These are phyloP conservation scores for Falco novaeseelandiae DNA, from an alignment of 2,797 vertebrate genomes.

Conservation along the genomic window DNA sequence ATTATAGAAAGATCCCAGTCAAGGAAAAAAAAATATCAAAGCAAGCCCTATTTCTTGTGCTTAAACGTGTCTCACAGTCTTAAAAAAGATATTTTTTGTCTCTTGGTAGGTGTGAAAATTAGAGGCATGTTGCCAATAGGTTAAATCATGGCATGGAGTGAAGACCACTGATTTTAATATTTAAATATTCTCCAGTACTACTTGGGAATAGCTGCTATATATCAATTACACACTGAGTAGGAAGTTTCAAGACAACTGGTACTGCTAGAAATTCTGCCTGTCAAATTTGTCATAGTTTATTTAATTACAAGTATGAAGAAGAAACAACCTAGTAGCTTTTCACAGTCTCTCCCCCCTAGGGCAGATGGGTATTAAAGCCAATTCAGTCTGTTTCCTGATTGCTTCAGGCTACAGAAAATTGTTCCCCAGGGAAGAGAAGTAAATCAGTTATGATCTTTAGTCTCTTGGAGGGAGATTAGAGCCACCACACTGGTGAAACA, in stretches of 20 bases:
- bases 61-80: neutral
- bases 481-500: slow-evolving; percentile 75
- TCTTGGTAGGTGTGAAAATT: slow-evolving; percentile 29
- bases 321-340: slow-evolving; percentile 72
- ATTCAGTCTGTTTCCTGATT: slow-evolving; percentile 81
- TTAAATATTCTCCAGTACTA: neutral
- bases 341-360: slow-evolving; percentile 67
- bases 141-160: neutral
- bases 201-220: neutral
- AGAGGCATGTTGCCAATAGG: neutral
- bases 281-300: slow-evolving; percentile 74
- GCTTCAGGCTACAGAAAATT: slow-evolving; percentile 79
- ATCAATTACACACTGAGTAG: slow-evolving; percentile 17
- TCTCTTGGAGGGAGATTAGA: slow-evolving; percentile 76
- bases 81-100: neutral
- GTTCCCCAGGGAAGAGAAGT: slow-evolving; percentile 79
- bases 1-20: neutral
- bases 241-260: slow-evolving; percentile 46
- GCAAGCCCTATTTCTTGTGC: neutral
- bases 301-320: slow-evolving; percentile 80
- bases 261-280: slow-evolving; percentile 63
- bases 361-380: slow-evolving; percentile 74
- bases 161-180: neutral
- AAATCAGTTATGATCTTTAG: slow-evolving; percentile 84
- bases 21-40: neutral